phyloP scores from a whole-genome alignment of 2,888 invertebrate species.

The Heteromyza rotundicornis region DNA sequence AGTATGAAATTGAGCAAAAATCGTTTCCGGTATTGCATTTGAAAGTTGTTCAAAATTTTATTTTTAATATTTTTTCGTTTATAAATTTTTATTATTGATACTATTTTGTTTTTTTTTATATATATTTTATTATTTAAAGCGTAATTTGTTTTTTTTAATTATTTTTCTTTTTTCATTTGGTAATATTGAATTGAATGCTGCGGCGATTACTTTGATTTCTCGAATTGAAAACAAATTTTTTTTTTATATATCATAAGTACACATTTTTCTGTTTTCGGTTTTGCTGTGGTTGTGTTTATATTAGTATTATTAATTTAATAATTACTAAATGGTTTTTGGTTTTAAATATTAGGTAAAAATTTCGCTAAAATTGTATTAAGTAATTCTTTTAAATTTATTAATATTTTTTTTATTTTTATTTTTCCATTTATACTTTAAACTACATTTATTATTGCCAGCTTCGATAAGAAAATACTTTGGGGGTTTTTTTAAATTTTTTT shows the following conservation, averaged over 20 bases:
- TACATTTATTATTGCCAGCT: conserved; percentile 52
- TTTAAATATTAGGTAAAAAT: conserved; percentile 27
- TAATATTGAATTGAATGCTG: neutral
- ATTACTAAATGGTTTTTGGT: neutral
- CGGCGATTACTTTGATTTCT: conserved; percentile 8
- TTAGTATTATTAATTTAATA: conserved; percentile 8
- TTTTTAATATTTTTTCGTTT: too few relatives aligned
- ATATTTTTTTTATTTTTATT: too few relatives aligned
- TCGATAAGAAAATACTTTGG: conserved; percentile 48
- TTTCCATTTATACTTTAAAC: conserved; percentile 16
- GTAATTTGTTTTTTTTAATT: too few relatives aligned
- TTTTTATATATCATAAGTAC: neutral
- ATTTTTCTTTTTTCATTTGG: neutral
- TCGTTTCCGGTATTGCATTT: neutral
- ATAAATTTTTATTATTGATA: neutral
- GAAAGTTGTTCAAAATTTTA: neutral
- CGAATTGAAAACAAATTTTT: conserved; percentile 5
- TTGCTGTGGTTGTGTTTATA: too few relatives aligned
- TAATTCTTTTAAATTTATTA: conserved; percentile 12
- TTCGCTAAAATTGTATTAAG: conserved; percentile 21
- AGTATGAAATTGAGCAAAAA: neutral
- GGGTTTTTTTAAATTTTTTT: conserved; percentile 7
- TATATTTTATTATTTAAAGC: neutral
- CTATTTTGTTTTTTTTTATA: neutral
- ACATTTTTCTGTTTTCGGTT: too few relatives aligned